Evolutionary conservation across 2,888 invertebrate species (phyloP).

Genomic region (Andrena chrysosceles): DNA sequence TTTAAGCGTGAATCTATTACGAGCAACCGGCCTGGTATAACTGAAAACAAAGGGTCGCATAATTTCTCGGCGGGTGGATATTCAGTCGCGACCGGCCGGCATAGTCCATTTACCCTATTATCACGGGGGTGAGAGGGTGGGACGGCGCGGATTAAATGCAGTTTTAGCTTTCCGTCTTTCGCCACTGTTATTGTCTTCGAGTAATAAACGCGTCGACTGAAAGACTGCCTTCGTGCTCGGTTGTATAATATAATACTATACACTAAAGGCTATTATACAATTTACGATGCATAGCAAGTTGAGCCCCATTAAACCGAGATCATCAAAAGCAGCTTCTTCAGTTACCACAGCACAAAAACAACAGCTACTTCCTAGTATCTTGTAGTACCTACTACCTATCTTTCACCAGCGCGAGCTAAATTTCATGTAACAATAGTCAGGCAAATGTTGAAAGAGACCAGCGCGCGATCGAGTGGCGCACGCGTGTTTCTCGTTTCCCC

Average conservation of each 20-base stretch:
- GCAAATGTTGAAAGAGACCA: slow-evolving; percentile 3
- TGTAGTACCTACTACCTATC: too few species aligned
- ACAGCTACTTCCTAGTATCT: too few species aligned
- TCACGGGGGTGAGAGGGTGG: neutral
- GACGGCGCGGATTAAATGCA: slow-evolving; percentile 39
- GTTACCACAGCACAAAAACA: too few species aligned
- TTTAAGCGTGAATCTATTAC: slow-evolving; percentile 56
- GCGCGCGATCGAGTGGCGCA: slow-evolving; percentile 16
- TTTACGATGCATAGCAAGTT: too few species aligned
- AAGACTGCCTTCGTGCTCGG: neutral
- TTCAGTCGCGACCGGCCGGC: slow-evolving; percentile 13
- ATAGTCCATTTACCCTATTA: slow-evolving; percentile 40
- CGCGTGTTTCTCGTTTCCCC: slow-evolving; percentile 25
- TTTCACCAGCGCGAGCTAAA: neutral
- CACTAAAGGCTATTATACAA: too few species aligned
- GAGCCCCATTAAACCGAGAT: too few species aligned
- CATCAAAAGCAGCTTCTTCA: too few species aligned
- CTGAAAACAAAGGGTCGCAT: slow-evolving; percentile 53
- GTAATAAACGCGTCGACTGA: slow-evolving; percentile 21
- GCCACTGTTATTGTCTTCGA: slow-evolving; percentile 50
- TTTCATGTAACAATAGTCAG: neutral
- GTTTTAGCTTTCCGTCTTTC: slow-evolving; percentile 19
- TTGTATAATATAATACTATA: neutral
- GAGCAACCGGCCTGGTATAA: slow-evolving; percentile 42
- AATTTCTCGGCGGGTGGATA: slow-evolving; percentile 40